Conservation (phyloP, 2,113 vertebrate species). For the Okapia johnstoni region DNA sequence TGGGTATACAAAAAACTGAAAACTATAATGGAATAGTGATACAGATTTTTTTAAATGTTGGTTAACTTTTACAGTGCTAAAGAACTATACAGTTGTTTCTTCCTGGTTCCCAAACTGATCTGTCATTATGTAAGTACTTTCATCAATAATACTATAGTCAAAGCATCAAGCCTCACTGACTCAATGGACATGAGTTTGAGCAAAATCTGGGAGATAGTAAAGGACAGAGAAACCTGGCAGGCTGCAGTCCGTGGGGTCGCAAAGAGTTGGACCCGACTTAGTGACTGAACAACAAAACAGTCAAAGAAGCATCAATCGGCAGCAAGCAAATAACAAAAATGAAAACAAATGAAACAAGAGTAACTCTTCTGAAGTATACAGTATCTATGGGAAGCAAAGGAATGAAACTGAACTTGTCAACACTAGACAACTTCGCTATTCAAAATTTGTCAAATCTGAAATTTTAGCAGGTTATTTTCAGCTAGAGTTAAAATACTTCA, state of each 20-base stretch:
- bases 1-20: neutral
- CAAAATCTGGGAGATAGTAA: neutral
- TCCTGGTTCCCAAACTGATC: neutral
- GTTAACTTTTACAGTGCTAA: neutral
- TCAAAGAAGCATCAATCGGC: neutral
- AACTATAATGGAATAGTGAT: neutral
- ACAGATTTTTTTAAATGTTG: neutral
- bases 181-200: neutral
- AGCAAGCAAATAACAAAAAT: neutral
- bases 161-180: neutral
- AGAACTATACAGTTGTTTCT: neutral
- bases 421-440: neutral
- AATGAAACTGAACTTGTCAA: conserved; percentile 29
- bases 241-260: neutral
- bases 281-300: neutral
- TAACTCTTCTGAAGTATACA: neutral
- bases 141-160: neutral
- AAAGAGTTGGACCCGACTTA: neutral
- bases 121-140: neutral
- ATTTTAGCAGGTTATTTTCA: neutral
- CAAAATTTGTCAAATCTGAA: neutral
- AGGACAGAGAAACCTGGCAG: neutral
- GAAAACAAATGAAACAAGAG: neutral
- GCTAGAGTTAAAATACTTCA: conserved; percentile 36
- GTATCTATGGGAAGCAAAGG: neutral